Evolutionary conservation across 1,140 invertebrate species (phyloP).

Genomic region (Drosophila setifemur): DNA sequence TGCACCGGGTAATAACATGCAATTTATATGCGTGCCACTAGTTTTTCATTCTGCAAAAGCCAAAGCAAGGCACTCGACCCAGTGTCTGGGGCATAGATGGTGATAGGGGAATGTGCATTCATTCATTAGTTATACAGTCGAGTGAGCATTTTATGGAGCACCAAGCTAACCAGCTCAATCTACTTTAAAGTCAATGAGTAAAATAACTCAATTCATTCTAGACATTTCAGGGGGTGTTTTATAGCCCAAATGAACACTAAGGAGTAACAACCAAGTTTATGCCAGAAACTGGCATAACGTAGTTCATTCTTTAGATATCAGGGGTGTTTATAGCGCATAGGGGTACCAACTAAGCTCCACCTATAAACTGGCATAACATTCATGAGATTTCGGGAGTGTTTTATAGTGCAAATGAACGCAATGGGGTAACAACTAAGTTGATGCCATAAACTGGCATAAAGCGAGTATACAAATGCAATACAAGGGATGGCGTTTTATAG

Average conservation of each 20-base stretch:
- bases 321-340: no score
- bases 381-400: no score
- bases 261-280: neutral
- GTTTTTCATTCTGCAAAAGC: slow-evolving; percentile 5
- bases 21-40: slow-evolving; percentile 68
- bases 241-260: neutral
- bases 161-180: neutral
- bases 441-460: no score
- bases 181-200: no score
- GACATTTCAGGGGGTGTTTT: neutral
- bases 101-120: slow-evolving; percentile 7
- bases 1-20: slow-evolving; percentile 65
- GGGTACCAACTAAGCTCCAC: no score
- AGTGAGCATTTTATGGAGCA: neutral
- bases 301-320: no score
- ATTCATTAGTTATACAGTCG: slow-evolving; percentile 8
- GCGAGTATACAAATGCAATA: no score
- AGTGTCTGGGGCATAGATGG: neutral
- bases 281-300: neutral
- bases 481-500: no score
- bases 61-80: neutral
- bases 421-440: no score
- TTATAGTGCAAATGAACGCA: no score
- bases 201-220: no score
- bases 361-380: no score